Evolutionary conservation across 2,888 invertebrate genomes (phyloP).

Genomic region (Amphiduros pacificus): DNA sequence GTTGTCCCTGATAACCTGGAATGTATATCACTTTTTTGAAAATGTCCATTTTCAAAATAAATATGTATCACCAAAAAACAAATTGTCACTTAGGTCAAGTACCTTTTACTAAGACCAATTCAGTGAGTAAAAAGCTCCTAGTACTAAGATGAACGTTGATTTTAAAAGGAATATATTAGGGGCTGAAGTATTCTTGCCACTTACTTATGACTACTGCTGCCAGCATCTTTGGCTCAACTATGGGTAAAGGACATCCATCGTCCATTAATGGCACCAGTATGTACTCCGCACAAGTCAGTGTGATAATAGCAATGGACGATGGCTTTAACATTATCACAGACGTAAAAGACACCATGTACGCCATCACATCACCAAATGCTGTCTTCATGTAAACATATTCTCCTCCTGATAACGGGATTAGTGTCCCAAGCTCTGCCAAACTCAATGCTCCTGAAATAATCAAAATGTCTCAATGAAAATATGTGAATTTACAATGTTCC

Average conservation of each 20-base stretch:
- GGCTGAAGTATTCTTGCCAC: too few relatives aligned
- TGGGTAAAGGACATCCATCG: constrained; percentile 40
- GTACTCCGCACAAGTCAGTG: constrained; percentile 60
- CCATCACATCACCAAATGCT: constrained; percentile 64
- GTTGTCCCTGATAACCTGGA: too few relatives aligned
- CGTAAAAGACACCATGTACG: constrained; percentile 72
- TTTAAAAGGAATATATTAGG: too few relatives aligned
- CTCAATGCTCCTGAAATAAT: constrained; percentile 69
- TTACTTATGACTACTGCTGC: constrained; percentile 13
- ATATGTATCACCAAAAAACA: too few relatives aligned
- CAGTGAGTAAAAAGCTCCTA: too few relatives aligned
- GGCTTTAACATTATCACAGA: constrained; percentile 50
- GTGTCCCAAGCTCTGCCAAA: constrained; percentile 78
- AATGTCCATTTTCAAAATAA: too few relatives aligned
- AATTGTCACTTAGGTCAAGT: too few relatives aligned
- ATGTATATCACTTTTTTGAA: too few relatives aligned
- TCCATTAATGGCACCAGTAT: constrained; percentile 44
- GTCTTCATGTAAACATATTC: constrained; percentile 79
- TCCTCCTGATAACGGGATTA: constrained; percentile 76
- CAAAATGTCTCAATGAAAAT: too few relatives aligned
- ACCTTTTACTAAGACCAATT: too few relatives aligned
- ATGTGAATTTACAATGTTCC: too few relatives aligned
- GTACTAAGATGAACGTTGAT: too few relatives aligned
- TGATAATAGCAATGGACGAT: constrained; percentile 56
- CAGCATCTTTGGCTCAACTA: constrained; percentile 37